Conservation (phyloP, 1,140 invertebrate species). For the Hydropsyche tenuis region DNA sequence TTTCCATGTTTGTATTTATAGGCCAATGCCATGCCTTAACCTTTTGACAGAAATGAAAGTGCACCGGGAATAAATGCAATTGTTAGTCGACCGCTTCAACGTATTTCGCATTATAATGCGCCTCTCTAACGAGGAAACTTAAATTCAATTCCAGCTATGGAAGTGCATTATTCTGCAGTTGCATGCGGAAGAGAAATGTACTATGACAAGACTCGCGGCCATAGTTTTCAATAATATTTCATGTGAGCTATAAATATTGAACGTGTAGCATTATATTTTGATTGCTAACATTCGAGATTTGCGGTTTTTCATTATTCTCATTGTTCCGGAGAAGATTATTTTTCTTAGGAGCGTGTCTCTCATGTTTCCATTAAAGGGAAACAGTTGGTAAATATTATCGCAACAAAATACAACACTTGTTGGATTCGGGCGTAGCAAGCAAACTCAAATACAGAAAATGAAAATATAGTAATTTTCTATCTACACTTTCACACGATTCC, state of each 20-base stretch:
- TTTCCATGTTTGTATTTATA: no score
- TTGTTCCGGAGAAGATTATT: no score
- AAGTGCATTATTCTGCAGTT: conserved; percentile 14
- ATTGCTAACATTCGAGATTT: no score
- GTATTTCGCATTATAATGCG: conserved; percentile 27
- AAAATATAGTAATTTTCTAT: conserved; percentile 1
- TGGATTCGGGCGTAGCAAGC: no score
- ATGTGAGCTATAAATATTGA: background rate
- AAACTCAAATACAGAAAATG: background rate
- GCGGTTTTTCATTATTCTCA: no score
- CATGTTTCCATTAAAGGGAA: no score
- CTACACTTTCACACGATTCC: conserved; percentile 9
- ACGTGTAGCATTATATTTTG: no score
- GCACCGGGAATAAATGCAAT: conserved; percentile 16
- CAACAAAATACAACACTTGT: no score
- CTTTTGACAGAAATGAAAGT: conserved; percentile 32
- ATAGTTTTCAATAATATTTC: background rate
- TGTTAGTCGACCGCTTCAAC: conserved; percentile 4
- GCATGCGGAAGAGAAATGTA: background rate
- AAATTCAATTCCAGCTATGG: conserved; percentile 39
- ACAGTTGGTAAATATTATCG: no score
- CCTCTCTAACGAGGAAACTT: conserved; percentile 32
- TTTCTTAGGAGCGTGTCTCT: no score
- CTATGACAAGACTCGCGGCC: background rate
- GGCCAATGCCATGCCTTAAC: conserved; percentile 26